Evolutionary conservation across 1,140 invertebrate genomes (phyloP).

Genomic region (Adoxophyes honmai): DNA sequence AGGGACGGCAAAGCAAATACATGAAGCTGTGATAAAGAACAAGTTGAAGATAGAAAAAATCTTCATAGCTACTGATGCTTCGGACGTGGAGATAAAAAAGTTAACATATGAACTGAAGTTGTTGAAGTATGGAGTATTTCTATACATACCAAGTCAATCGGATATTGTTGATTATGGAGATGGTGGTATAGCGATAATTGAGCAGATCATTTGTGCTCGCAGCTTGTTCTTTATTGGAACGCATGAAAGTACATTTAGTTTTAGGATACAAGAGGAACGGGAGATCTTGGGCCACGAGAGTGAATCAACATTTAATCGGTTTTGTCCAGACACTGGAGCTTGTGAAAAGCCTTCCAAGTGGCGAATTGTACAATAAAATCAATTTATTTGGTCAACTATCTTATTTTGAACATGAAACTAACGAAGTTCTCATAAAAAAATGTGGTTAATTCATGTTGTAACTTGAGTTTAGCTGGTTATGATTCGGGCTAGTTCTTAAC

Average conservation of each 20-base stretch:
- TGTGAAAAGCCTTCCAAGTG: conserved; percentile 64
- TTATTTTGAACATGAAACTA: too few species aligned
- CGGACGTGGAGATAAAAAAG: conserved; percentile 73
- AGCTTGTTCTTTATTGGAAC: conserved; percentile 94
- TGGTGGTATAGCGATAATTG: conserved; percentile 95
- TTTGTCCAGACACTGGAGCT: conserved; percentile 81
- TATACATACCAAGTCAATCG: conserved; percentile 49
- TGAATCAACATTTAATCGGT: conserved; percentile 91
- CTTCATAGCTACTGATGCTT: conserved; percentile 92
- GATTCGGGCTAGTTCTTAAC: too few species aligned
- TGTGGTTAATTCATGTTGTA: too few species aligned
- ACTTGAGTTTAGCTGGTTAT: too few species aligned
- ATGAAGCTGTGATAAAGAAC: conserved; percentile 75
- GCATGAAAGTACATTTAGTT: conserved; percentile 96
- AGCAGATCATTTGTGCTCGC: conserved; percentile 96
- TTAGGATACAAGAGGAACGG: conserved; percentile 97
- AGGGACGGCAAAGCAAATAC: conserved; percentile 85
- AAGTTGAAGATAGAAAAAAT: conserved; percentile 79
- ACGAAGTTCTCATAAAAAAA: too few species aligned
- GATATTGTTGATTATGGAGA: conserved; percentile 83
- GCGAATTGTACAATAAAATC: conserved; percentile 43
- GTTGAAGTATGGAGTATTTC: conserved; percentile 43
- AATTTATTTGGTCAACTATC: too few species aligned
- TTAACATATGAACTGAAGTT: conserved; percentile 58
- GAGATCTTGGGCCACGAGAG: conserved; percentile 93